Conservation (phyloP, 92 coral and sea anemone genomes). For the Galaxea fascicularis region DNA sequence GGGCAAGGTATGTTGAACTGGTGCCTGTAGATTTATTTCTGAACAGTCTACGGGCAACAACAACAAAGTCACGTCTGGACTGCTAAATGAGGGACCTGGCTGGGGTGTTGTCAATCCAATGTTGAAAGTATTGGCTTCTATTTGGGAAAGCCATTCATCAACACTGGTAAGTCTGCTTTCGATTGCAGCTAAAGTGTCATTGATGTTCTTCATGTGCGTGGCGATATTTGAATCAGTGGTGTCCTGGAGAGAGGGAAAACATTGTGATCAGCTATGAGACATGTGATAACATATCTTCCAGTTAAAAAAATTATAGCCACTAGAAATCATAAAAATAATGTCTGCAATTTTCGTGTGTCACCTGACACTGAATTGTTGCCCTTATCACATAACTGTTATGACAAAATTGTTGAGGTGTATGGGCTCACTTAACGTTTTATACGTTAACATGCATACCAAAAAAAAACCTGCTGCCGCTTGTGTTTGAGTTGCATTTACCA, state of each 20-base stretch:
- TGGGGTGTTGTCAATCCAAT: slow-evolving; percentile 24
- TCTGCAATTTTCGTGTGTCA: slow-evolving; percentile 22
- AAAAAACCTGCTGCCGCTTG: background rate
- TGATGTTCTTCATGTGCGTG: slow-evolving; percentile 23
- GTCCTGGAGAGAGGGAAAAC: slow-evolving; percentile 15
- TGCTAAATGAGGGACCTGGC: slow-evolving; percentile 32
- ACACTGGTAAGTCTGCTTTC: slow-evolving; percentile 9
- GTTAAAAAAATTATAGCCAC: slow-evolving; percentile 18
- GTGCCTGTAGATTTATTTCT: slow-evolving; percentile 20
- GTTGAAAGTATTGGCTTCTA: slow-evolving; percentile 20
- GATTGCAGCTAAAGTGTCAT: slow-evolving; percentile 26
- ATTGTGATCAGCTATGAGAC: slow-evolving; percentile 18
- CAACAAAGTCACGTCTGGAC: slow-evolving; percentile 28
- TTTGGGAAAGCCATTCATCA: slow-evolving; percentile 19
- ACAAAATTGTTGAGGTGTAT: slow-evolving; percentile 11
- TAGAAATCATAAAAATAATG: slow-evolving; percentile 15
- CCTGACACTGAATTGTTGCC: too few species aligned
- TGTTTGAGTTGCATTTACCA: slow-evolving; percentile 6
- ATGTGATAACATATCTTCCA: slow-evolving; percentile 16
- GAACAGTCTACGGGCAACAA: slow-evolving; percentile 20
- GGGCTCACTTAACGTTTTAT: slow-evolving; percentile 16
- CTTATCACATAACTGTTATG: slow-evolving; percentile 12
- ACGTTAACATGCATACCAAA: slow-evolving; percentile 5
- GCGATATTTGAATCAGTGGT: slow-evolving; percentile 13
- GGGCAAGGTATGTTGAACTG: too few species aligned